Evolutionary conservation across 2,888 invertebrate genomes (phyloP).

Genomic region (Drosophila setosimentum): DNA sequence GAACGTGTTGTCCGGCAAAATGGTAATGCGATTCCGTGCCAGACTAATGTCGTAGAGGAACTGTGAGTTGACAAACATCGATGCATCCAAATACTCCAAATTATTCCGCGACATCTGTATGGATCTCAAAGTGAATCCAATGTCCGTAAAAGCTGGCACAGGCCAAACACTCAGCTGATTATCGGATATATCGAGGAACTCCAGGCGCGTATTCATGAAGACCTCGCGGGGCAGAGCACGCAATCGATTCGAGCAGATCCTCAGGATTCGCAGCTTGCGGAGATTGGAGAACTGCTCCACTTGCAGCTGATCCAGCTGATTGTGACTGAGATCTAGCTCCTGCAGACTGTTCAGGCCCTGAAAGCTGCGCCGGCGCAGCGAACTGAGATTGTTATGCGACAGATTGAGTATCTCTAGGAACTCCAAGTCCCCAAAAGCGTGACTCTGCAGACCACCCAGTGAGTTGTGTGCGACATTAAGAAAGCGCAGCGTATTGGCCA

Average conservation of each 20-base stretch:
- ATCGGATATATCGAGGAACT: slow-evolving; percentile 91
- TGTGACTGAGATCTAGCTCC: slow-evolving; percentile 91
- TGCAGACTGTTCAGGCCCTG: slow-evolving; percentile 91
- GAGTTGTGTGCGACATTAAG: slow-evolving; percentile 91
- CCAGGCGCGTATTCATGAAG: slow-evolving; percentile 92
- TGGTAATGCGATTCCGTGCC: slow-evolving; percentile 92
- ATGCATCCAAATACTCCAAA: slow-evolving; percentile 94
- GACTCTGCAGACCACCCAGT: slow-evolving; percentile 89
- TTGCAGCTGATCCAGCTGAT: slow-evolving; percentile 91
- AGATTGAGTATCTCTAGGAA: slow-evolving; percentile 91
- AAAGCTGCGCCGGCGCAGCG: slow-evolving; percentile 91
- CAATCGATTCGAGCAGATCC: slow-evolving; percentile 90
- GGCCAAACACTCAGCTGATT: slow-evolving; percentile 93
- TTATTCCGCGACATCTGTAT: slow-evolving; percentile 92
- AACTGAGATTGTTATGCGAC: slow-evolving; percentile 90
- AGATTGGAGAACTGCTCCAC: slow-evolving; percentile 93
- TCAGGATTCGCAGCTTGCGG: slow-evolving; percentile 90
- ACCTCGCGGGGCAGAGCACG: slow-evolving; percentile 91
- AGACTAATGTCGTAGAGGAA: slow-evolving; percentile 92
- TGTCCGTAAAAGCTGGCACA: slow-evolving; percentile 90
- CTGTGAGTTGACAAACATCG: slow-evolving; percentile 93
- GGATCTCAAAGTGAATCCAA: slow-evolving; percentile 91
- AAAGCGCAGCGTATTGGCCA: slow-evolving; percentile 88
- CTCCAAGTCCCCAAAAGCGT: slow-evolving; percentile 90
- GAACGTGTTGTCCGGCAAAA: slow-evolving; percentile 95